These are phyloP conservation scores for Pachydiplax longipennis DNA, from an alignment of 2,888 invertebrate species.

Conservation along the genomic window DNA sequence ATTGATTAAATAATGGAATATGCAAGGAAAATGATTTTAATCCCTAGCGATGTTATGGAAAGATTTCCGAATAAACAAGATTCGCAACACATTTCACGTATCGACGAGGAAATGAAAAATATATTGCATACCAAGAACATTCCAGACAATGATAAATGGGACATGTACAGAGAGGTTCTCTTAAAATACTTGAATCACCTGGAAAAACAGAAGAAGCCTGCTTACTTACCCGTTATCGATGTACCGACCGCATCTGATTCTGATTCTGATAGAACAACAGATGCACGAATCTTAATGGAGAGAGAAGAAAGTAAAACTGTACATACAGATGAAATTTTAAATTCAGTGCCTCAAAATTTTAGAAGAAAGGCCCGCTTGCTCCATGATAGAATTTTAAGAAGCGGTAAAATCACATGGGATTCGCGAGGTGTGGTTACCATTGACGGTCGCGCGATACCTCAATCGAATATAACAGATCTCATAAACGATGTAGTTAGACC, in stretches of 20 bases:
- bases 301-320: no score
- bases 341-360: neutral
- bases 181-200: neutral
- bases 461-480: conserved; percentile 5
- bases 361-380: neutral
- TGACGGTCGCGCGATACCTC: neutral
- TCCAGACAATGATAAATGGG: no score
- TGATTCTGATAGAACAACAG: neutral
- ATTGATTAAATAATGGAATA: no score
- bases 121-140: no score
- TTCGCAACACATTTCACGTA: no score
- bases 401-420: neutral
- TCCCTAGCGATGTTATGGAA: no score
- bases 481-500: neutral
- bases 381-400: neutral
- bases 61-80: no score
- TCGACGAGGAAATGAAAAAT: no score
- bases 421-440: neutral
- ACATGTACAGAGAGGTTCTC: neutral
- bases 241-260: neutral
- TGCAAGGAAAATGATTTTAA: no score
- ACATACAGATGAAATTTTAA: neutral
- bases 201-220: neutral
- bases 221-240: neutral
- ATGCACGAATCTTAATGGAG: no score